Percentiles rank a stretch among this genome's conserved stretches.
Conservation (phyloP, 2,113 vertebrate species). For the Miniopterus natalensis region DNA sequence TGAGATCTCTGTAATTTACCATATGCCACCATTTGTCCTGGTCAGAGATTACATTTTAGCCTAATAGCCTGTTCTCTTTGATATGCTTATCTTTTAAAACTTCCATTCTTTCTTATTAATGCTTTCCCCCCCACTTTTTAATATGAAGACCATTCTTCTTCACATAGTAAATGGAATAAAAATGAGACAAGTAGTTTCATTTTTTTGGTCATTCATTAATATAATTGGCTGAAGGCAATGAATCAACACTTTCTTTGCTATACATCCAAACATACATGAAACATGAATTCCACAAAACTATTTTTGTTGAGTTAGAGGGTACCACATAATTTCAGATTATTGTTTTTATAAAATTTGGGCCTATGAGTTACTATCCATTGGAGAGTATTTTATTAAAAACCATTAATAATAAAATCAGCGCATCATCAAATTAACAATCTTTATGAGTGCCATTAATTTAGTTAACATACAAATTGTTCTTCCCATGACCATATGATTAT, state of each 20-base stretch:
- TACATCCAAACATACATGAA: neutral
- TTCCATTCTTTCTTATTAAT: neutral
- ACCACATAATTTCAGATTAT: constrained; percentile 30
- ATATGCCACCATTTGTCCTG: neutral
- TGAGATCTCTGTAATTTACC: neutral
- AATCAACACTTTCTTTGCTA: constrained; percentile 21
- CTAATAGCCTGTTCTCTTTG: neutral
- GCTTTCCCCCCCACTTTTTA: constrained; percentile 9
- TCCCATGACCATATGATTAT: constrained; percentile 51
- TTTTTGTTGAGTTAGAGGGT: constrained; percentile 43
- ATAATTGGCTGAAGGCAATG: neutral
- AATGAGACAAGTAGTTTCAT: neutral
- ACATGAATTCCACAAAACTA: constrained; percentile 23
- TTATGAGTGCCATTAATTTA: constrained; percentile 71
- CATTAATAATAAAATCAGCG: constrained; percentile 72
- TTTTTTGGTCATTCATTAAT: neutral
- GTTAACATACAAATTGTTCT: constrained; percentile 58
- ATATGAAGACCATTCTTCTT: neutral
- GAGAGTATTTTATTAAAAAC: constrained; percentile 69
- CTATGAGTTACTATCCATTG: constrained; percentile 45
- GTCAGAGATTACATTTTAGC: neutral
- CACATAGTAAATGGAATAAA: neutral
- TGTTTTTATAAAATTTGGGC: constrained; percentile 56
- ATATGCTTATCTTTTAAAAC: neutral
- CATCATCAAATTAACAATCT: constrained; percentile 73